Evolutionary conservation across 2,113 vertebrate species (phyloP).

Genomic region (Stictonetta naevosa): DNA sequence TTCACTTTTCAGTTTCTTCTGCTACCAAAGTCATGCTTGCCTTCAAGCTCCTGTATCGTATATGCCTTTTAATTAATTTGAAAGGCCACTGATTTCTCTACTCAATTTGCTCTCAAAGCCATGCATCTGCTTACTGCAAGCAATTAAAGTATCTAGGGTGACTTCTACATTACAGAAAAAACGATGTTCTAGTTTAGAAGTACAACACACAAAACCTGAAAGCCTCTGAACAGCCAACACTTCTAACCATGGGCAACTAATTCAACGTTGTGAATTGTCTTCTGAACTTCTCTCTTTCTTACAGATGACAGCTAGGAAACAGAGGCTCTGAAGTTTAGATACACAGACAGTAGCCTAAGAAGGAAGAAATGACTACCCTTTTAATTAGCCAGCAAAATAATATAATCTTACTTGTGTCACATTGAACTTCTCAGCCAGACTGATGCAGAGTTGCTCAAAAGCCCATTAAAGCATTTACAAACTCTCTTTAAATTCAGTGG

Average conservation of each 20-base stretch:
- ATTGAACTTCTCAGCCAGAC: not conserved
- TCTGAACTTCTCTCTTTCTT: not conserved
- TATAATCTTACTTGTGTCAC: not conserved
- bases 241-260: not conserved
- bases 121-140: not conserved
- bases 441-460: not conserved
- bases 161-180: not conserved
- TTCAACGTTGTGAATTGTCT: not conserved
- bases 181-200: not conserved
- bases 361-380: not conserved
- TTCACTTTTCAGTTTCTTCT: not conserved
- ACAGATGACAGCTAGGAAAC: not conserved
- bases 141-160: not conserved
- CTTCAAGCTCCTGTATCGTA: not conserved
- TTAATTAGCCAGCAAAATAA: not conserved
- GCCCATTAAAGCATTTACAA: not conserved
- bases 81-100: not conserved
- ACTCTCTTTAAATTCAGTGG: not conserved
- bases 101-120: not conserved
- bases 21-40: not conserved
- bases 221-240: not conserved
- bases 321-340: not conserved
- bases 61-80: not conserved
- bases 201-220: not conserved
- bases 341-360: not conserved